phyloP scores from a whole-genome alignment of 1,140 invertebrate species.

The Scaptomyza montana region DNA sequence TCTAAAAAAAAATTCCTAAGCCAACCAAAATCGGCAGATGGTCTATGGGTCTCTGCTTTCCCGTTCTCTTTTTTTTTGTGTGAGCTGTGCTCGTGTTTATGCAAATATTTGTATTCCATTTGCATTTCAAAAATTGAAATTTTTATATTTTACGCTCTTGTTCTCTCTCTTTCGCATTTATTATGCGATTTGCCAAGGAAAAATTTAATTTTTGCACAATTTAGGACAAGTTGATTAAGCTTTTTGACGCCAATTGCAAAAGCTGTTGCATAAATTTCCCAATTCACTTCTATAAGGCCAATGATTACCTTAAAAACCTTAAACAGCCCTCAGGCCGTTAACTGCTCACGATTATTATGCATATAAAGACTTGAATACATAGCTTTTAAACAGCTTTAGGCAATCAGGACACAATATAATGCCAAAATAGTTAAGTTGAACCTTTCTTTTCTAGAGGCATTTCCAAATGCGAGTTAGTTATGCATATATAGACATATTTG shows the following conservation, averaged over 20 bases:
- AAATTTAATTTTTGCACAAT: conserved; percentile 63
- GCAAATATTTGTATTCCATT: conserved; percentile 79
- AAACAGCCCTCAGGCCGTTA: not conserved
- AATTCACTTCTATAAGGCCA: not conserved
- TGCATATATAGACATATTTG: not conserved
- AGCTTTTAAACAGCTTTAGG: not conserved
- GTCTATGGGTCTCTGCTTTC: conserved; percentile 28
- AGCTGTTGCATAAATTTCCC: conserved; percentile 45
- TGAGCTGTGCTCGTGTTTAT: conserved; percentile 57
- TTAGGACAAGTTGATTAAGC: conserved; percentile 68
- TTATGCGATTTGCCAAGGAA: conserved; percentile 60
- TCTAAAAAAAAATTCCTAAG: conserved; percentile 12
- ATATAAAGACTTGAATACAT: conserved; percentile 37
- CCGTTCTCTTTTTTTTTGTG: conserved; percentile 39
- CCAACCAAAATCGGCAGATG: conserved; percentile 42
- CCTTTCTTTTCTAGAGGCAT: not conserved
- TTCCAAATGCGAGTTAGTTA: not conserved
- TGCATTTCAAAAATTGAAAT: conserved; percentile 78
- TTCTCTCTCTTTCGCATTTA: conserved; percentile 38
- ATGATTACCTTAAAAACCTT: conserved; percentile 18
- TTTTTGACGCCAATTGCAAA: conserved; percentile 48
- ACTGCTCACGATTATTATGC: conserved; percentile 25
- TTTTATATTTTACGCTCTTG: conserved; percentile 51
- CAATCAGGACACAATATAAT: conserved; percentile 21
- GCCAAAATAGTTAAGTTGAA: conserved; percentile 30